Percentiles rank a stretch among this genome's conserved stretches.
Evolutionary conservation across 2,888 invertebrate genomes (phyloP).

Genomic region (Perdita meconis): DNA sequence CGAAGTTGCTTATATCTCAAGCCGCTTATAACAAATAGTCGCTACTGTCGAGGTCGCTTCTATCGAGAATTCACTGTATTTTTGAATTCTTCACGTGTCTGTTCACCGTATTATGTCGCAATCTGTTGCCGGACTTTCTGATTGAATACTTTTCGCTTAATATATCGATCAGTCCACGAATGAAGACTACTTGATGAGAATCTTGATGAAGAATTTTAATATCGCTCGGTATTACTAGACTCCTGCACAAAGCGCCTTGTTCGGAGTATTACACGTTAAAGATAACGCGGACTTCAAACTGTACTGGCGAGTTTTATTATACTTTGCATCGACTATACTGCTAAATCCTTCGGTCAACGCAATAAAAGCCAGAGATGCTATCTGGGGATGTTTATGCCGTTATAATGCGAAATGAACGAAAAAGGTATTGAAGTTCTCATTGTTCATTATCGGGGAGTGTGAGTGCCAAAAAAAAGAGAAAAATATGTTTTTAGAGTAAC

Average conservation of each 20-base stretch:
- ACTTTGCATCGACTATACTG: conserved; percentile 17
- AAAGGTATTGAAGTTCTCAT: background rate
- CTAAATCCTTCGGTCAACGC: conserved; percentile 36
- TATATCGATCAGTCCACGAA: conserved; percentile 14
- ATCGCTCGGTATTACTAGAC: conserved; percentile 43
- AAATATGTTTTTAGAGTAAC: too few species aligned
- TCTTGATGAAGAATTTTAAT: conserved; percentile 56
- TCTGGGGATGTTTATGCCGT: too few species aligned
- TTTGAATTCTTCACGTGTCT: background rate
- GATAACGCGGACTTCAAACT: conserved; percentile 36
- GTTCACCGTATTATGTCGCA: background rate
- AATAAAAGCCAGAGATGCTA: conserved; percentile 17
- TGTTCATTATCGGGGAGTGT: too few species aligned
- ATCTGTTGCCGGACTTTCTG: conserved; percentile 1
- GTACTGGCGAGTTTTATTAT: conserved; percentile 16
- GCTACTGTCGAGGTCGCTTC: too few species aligned
- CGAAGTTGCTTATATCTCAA: too few species aligned
- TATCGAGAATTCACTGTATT: too few species aligned
- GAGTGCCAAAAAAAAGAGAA: too few species aligned
- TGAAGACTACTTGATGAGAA: conserved; percentile 45
- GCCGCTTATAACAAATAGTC: too few species aligned
- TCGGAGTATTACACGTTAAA: conserved; percentile 44
- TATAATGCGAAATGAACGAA: background rate
- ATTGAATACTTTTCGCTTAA: conserved; percentile 11
- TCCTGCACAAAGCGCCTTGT: conserved; percentile 28